Conservation (phyloP, 2,888 invertebrate species). For the Philaethria dido region DNA sequence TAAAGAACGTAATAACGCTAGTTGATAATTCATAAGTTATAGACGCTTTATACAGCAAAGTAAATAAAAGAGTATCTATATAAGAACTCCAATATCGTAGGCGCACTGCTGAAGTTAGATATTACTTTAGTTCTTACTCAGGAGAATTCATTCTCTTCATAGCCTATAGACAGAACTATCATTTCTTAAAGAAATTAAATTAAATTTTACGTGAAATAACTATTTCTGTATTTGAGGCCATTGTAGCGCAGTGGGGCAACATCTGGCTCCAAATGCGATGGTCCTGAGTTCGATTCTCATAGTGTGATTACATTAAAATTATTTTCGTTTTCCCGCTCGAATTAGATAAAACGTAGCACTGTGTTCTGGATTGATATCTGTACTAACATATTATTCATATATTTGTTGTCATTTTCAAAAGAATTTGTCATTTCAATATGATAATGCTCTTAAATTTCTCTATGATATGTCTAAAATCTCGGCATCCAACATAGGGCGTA, state of each 20-base stretch:
- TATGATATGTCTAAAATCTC: conserved; percentile 3
- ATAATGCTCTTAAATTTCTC: neutral
- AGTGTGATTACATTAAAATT: too few relatives aligned
- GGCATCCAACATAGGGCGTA: neutral
- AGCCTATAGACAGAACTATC: neutral
- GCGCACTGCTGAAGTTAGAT: conserved; percentile 25
- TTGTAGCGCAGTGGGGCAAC: too few relatives aligned
- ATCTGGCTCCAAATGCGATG: too few relatives aligned
- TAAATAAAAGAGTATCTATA: neutral
- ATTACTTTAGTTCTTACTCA: conserved; percentile 19
- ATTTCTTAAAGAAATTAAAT: too few relatives aligned
- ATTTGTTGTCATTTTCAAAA: too few relatives aligned
- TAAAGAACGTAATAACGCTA: neutral
- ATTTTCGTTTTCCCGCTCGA: too few relatives aligned
- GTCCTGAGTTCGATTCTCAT: too few relatives aligned
- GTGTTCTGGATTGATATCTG: too few relatives aligned
- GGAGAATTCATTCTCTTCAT: conserved; percentile 7
- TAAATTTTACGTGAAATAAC: too few relatives aligned
- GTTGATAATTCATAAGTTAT: neutral
- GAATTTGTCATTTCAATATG: neutral
- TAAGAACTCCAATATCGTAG: conserved; percentile 17
- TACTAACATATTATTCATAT: too few relatives aligned
- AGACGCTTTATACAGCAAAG: conserved; percentile 2
- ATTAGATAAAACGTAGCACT: too few relatives aligned
- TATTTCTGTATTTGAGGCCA: too few relatives aligned